These are phyloP conservation scores for Camptogramma bilineatum DNA, from an alignment of 2,888 invertebrate species.

Conservation along the genomic window DNA sequence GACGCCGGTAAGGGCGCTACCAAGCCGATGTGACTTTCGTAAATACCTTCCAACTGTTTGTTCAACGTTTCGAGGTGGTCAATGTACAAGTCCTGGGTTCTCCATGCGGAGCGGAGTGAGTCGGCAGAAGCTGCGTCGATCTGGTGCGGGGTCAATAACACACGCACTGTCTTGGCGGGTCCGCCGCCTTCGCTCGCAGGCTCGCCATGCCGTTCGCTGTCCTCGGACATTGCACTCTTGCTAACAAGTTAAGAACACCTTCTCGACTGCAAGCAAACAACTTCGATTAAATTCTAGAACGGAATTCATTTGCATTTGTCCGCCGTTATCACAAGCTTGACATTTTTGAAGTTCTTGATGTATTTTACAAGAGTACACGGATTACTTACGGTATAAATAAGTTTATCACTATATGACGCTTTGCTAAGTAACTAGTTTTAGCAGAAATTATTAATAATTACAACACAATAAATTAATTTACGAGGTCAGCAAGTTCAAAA, in stretches of 20 bases:
- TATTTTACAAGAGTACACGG: slow-evolving; percentile 24
- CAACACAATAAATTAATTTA: slow-evolving; percentile 55
- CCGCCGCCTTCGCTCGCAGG: slow-evolving; percentile 78
- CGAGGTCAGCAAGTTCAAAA: slow-evolving; percentile 64
- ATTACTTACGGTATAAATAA: slow-evolving; percentile 48
- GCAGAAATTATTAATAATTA: slow-evolving; percentile 48
- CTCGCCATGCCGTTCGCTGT: slow-evolving; percentile 80
- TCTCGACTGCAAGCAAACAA: slow-evolving; percentile 80
- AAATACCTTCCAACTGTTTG: slow-evolving; percentile 92
- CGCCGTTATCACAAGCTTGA: slow-evolving; percentile 71
- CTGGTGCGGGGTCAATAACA: slow-evolving; percentile 88
- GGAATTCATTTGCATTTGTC: slow-evolving; percentile 63
- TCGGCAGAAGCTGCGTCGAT: slow-evolving; percentile 87
- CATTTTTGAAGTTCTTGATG: slow-evolving; percentile 40
- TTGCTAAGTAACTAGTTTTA: slow-evolving; percentile 30
- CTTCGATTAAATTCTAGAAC: slow-evolving; percentile 62
- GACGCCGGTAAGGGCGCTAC: slow-evolving; percentile 75
- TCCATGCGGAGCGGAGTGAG: slow-evolving; percentile 89
- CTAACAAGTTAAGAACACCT: slow-evolving; percentile 71
- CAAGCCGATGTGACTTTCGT: slow-evolving; percentile 80
- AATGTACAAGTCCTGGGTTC: slow-evolving; percentile 91
- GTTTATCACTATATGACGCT: slow-evolving; percentile 27
- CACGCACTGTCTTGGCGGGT: slow-evolving; percentile 83
- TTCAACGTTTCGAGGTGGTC: slow-evolving; percentile 90
- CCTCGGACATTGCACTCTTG: slow-evolving; percentile 84